Conservation (phyloP, 2,888 invertebrate species). For the Acrobasis repandana region DNA sequence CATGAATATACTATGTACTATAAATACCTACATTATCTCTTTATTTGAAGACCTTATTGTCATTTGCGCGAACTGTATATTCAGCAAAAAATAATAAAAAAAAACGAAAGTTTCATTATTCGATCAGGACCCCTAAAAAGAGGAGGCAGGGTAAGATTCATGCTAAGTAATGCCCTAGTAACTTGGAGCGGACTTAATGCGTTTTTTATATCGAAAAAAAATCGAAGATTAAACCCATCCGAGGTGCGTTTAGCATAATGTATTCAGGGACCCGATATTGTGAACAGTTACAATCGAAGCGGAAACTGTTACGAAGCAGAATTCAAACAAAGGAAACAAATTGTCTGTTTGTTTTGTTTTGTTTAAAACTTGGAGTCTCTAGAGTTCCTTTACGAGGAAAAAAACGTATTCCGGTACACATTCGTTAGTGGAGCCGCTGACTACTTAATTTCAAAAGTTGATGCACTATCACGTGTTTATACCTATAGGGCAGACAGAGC, state of each 20-base stretch:
- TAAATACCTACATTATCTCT: too few relatives aligned
- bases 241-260: slow-evolving; percentile 51
- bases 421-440: too few relatives aligned
- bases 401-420: too few relatives aligned
- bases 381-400: background rate
- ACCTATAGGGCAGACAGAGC: too few relatives aligned
- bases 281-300: slow-evolving; percentile 48
- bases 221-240: slow-evolving; percentile 40
- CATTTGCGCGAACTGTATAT: background rate
- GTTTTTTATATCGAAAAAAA: slow-evolving; percentile 37
- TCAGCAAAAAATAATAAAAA: background rate
- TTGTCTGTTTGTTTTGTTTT: slow-evolving; percentile 33
- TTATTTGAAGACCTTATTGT: background rate
- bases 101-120: background rate
- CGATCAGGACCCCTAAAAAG: background rate
- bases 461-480: too few relatives aligned
- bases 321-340: slow-evolving; percentile 35
- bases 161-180: slow-evolving; percentile 21
- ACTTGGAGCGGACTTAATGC: slow-evolving; percentile 31
- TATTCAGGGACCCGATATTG: slow-evolving; percentile 58
- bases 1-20: too few relatives aligned
- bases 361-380: slow-evolving; percentile 30
- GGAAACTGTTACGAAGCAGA: slow-evolving; percentile 37
- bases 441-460: too few relatives aligned
- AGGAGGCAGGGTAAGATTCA: slow-evolving; percentile 10